Conservation (phyloP, 2,113 vertebrate species). For the Solea senegalensis region DNA sequence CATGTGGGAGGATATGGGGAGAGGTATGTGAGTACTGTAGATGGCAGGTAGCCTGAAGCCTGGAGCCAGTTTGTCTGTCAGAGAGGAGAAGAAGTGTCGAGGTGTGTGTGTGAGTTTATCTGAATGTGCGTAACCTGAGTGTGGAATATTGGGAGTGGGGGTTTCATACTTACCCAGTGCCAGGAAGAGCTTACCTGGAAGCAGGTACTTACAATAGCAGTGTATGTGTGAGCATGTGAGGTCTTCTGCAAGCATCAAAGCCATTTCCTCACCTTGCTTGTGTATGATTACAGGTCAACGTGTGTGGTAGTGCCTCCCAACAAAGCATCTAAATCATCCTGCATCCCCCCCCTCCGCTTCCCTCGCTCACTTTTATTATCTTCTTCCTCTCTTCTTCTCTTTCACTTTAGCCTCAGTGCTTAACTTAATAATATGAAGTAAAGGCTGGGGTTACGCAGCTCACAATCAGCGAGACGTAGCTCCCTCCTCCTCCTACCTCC, state of each 20-base stretch:
- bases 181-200: slow-evolving; percentile 72
- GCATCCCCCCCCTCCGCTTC: slow-evolving; percentile 40
- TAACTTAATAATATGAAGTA: slow-evolving; percentile 40
- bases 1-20: slow-evolving; percentile 39
- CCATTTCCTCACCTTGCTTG: slow-evolving; percentile 43
- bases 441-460: not conserved
- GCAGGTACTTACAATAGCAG: slow-evolving; percentile 56
- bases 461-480: slow-evolving; percentile 20
- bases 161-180: slow-evolving; percentile 63
- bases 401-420: slow-evolving; percentile 27
- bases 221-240: slow-evolving; percentile 59
- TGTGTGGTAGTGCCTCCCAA: slow-evolving; percentile 64
- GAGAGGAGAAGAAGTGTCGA: slow-evolving; percentile 58
- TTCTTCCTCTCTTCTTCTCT: slow-evolving; percentile 26
- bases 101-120: slow-evolving; percentile 64
- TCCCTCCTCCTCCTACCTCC: not conserved
- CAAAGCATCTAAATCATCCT: slow-evolving; percentile 52
- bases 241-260: slow-evolving; percentile 63
- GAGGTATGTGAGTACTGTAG: slow-evolving; percentile 72
- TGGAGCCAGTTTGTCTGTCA: slow-evolving; percentile 78
- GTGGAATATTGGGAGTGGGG: slow-evolving; percentile 53
- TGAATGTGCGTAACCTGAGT: slow-evolving; percentile 61
- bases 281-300: slow-evolving; percentile 62
- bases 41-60: slow-evolving; percentile 77
- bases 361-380: slow-evolving; percentile 20